Base-by-base conservation (phyloP, 2,113 vertebrate genomes). In the Rhodinocichla rosea region DNA sequence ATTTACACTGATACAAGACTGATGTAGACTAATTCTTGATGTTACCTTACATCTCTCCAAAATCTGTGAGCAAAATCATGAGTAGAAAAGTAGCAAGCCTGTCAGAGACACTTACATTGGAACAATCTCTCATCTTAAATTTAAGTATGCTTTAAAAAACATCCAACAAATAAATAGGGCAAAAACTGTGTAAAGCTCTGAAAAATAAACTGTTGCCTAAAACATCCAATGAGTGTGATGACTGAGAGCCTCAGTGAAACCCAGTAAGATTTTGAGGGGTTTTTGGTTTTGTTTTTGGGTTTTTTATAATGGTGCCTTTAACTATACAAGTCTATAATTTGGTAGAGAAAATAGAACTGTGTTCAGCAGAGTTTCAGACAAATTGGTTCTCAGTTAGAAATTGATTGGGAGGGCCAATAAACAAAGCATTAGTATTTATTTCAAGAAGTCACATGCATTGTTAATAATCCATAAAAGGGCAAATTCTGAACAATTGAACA, bases 341-440 rank as follows among this genome's bases (percentile, higher is more conserved):
- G 65, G 67, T 93, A 56, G 52, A 49, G 52, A 95, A 97, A 97
- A 95, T 75, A 95, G 76, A 89, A 67, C 19, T 13, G 64, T 90
- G 96, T 94, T 96, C 95, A 96, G 64, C 89, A 94, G 65, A 85
- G 68, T 95, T 97, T 89, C 87, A 74, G 74, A 91, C 65, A 95
- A 94, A 92, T 95, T 95, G 33, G 65, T 96, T 95, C 83, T 82
- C 67, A 79, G 57, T 83, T 93, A 92, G 92, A 94, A 96, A 94
- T 44, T 92, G 94, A 88, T 90, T 90, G 86, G 69, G 74, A 77
- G 76, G 83, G 56, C 80, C 57, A 95, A 59, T 77, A 95, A 96
- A 90, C 86, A 97, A 97, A 97, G 53, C 56, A 91, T 84, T 74
- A 76, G 88, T 90, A 92, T 88, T 87, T 92, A 95, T 95, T 95